These are phyloP conservation scores for Denticeps clupeoides DNA, from an alignment of 2,797 vertebrate species.

Conservation along the genomic window DNA sequence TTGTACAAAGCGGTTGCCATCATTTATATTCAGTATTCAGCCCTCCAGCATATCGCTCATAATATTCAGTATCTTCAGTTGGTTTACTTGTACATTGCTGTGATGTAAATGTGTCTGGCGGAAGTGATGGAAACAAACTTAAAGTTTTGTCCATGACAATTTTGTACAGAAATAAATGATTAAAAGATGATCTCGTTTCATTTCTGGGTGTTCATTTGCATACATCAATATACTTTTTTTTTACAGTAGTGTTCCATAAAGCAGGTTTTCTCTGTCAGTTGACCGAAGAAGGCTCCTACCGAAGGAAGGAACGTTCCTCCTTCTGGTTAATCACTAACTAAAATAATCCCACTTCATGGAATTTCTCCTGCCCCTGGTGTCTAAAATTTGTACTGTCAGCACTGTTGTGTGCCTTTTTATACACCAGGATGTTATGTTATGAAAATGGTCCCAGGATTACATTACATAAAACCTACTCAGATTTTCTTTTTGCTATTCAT, in stretches of 20 bases:
- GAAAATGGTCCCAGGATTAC: no score
- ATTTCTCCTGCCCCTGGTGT: no score
- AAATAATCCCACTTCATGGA: not conserved
- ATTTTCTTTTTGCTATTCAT: no score
- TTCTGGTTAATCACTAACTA: not conserved
- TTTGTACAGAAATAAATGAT: constrained; percentile 61
- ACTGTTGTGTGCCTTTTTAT: no score
- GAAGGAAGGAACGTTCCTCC: not conserved
- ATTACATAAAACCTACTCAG: no score
- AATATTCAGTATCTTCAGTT: constrained; percentile 31
- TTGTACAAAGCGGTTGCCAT: constrained; percentile 42
- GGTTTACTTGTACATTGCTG: constrained; percentile 44
- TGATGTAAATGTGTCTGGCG: constrained; percentile 52
- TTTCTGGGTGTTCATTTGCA: constrained; percentile 16
- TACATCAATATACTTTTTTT: not conserved
- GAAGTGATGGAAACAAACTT: constrained; percentile 38
- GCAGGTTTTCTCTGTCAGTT: no score
- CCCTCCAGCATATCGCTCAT: constrained; percentile 37
- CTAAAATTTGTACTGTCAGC: no score
- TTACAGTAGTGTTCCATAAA: not conserved
- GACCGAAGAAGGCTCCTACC: constrained; percentile 16
- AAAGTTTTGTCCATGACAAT: constrained; percentile 39
- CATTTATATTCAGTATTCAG: constrained; percentile 28
- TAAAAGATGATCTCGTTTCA: constrained; percentile 16
- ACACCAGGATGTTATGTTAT: no score